Evolutionary conservation across 2,888 invertebrate genomes (phyloP).

Genomic region (Mesodorylaimus sp.): DNA sequence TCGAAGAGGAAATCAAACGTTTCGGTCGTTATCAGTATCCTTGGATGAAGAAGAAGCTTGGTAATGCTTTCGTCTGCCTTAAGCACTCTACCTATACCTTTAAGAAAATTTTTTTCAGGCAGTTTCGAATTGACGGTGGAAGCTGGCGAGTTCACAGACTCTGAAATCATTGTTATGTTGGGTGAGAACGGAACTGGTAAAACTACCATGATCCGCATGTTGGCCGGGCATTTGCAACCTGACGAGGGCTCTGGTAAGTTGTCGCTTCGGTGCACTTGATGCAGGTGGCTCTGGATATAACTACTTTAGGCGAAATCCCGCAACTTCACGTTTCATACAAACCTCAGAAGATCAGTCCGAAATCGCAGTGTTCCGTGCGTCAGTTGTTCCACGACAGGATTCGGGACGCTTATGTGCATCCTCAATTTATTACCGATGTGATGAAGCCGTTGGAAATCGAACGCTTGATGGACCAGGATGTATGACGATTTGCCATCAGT

Average conservation of each 20-base stretch:
- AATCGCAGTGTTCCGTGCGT: constrained; percentile 75
- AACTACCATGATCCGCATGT: constrained; percentile 93
- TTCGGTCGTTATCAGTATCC: constrained; percentile 94
- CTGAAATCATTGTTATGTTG: constrained; percentile 88
- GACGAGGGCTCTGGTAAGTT: constrained; percentile 45
- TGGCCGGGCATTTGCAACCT: constrained; percentile 81
- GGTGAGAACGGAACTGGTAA: constrained; percentile 97
- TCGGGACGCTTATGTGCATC: constrained; percentile 88
- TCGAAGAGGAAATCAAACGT: constrained; percentile 87
- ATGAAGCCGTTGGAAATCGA: constrained; percentile 95
- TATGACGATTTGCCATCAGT: constrained; percentile 28
- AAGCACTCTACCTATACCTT: neutral
- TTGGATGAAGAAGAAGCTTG: constrained; percentile 53
- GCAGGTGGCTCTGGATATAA: constrained; percentile 1
- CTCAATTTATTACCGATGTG: constrained; percentile 90
- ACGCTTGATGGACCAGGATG: constrained; percentile 90
- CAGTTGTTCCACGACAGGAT: constrained; percentile 87
- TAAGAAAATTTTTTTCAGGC: constrained; percentile 16
- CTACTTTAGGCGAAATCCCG: constrained; percentile 48
- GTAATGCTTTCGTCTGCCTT: constrained; percentile 16
- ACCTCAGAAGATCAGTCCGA: constrained; percentile 98
- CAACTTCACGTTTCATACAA: constrained; percentile 94
- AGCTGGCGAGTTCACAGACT: constrained; percentile 89
- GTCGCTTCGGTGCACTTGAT: neutral
- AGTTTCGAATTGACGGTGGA: constrained; percentile 57